phyloP scores from a whole-genome alignment of 2,113 vertebrate species.

The Tamias sibiricus region DNA sequence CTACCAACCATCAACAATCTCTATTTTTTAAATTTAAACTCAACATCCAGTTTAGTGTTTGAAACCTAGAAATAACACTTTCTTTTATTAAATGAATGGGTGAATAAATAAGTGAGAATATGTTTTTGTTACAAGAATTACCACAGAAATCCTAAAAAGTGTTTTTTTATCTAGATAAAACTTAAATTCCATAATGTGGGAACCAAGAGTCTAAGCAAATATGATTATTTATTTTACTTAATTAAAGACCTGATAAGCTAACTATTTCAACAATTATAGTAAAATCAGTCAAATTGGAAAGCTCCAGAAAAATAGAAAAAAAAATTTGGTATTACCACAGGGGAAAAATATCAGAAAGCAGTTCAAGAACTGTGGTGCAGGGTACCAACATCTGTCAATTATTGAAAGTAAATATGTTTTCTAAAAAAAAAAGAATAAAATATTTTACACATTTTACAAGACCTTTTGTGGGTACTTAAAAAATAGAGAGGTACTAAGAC shows the following conservation, averaged over 20 bases:
- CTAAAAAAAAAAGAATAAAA: background rate
- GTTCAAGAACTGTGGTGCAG: accelerated
- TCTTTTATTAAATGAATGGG: background rate
- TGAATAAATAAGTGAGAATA: background rate
- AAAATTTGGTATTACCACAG: accelerated
- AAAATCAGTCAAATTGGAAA: background rate
- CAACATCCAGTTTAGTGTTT: background rate
- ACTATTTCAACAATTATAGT: background rate
- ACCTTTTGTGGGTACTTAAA: background rate
- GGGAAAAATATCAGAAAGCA: background rate
- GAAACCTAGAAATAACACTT: background rate
- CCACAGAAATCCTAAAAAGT: background rate
- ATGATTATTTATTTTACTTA: background rate
- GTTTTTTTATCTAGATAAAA: background rate
- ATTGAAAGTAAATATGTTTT: background rate
- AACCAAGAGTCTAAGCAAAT: background rate
- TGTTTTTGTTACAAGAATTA: background rate
- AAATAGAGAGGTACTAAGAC: background rate
- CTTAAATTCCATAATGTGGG: background rate
- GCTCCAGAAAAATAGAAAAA: background rate
- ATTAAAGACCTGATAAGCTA: background rate
- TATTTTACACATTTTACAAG: background rate
- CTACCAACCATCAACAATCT: background rate
- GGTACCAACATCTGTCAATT: background rate
- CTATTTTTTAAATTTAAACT: background rate